Base-by-base conservation (phyloP, 2,113 vertebrate genomes). In the Podiceps cristatus region DNA sequence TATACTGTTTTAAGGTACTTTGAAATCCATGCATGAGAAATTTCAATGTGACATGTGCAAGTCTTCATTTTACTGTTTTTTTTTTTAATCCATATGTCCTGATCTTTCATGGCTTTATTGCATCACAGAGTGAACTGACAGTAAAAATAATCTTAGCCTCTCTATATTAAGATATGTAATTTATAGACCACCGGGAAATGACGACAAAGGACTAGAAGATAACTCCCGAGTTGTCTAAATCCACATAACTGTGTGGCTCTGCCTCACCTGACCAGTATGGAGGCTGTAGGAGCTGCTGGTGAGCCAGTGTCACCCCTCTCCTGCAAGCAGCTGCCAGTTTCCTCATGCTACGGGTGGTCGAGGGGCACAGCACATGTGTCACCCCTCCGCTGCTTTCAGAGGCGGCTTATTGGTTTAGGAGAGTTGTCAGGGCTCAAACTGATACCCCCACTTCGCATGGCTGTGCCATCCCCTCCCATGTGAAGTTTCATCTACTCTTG, bases 271-370 rank as follows among this genome's bases (percentile, higher is more conserved):
- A 40, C 24, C 2, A 8, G 6, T 18, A 1, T 3, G 29, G 60
- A 55, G 49, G 53, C 27, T 73, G 23, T 8, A 80, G 72, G 20
- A 62, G 33, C 18, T 62, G 9, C 45, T 83, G 47, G 12, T 80
- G 64, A 49, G 17, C 8, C 1, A 17, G 15, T 13, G 24, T 40
- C 31, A 4, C 11, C n/a, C 12, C 10, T 66, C 53, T 79, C 45
- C 58, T 37, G 29, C 0, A 1, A 86, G 16, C 22, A 62, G 1
- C 22, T n/a, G 1, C 18, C 25, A 6, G 11, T 45, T 87, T 74
- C 44, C 56, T 85, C 45, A 25, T 0, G 1, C 29, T n/a, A 0
- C 1, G 4, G 8, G 28, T 18, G 28, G 28, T 56, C 0, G 0
- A 81, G 42, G 33, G 19, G 28, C 67, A 66, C 1, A 2, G 37